Conservation (phyloP, 2,888 invertebrate genomes). For the Keiferia lycopersicella region DNA sequence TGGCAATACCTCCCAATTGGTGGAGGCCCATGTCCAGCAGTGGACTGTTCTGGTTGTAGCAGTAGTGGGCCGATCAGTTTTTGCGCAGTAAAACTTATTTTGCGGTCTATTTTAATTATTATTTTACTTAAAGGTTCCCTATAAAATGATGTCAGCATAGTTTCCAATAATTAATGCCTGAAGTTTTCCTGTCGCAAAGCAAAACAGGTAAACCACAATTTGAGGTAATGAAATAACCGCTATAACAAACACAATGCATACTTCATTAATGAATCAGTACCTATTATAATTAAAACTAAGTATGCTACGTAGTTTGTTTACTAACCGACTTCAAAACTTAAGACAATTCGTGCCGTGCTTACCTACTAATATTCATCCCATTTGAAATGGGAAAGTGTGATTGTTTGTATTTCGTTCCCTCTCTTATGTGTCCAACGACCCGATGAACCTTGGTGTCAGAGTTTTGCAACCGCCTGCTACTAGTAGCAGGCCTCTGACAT, state of each 20-base stretch:
- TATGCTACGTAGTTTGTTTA: not conserved
- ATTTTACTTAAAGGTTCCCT: conserved; percentile 37
- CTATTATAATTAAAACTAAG: not conserved
- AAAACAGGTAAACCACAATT: conserved; percentile 70
- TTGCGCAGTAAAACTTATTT: conserved; percentile 1
- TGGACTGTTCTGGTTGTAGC: too few relatives aligned
- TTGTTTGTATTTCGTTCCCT: too few relatives aligned
- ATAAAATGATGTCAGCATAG: conserved; percentile 41
- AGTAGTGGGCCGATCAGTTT: too few relatives aligned
- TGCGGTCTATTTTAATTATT: conserved; percentile 32
- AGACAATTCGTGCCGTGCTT: not conserved
- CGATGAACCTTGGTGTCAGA: too few relatives aligned
- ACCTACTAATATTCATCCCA: too few relatives aligned
- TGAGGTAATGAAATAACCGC: not conserved
- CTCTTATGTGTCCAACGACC: too few relatives aligned
- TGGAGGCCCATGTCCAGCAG: too few relatives aligned
- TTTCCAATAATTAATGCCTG: conserved; percentile 31
- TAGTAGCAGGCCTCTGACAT: too few relatives aligned
- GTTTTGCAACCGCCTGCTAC: too few relatives aligned
- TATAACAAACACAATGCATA: conserved; percentile 2
- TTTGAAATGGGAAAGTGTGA: too few relatives aligned
- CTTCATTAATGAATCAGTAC: conserved; percentile 18
- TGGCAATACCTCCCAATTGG: too few relatives aligned
- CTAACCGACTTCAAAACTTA: not conserved
- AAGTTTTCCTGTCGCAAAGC: conserved; percentile 44